phyloP scores from a whole-genome alignment of 2,888 invertebrate species.

The Megamerina dolium region DNA sequence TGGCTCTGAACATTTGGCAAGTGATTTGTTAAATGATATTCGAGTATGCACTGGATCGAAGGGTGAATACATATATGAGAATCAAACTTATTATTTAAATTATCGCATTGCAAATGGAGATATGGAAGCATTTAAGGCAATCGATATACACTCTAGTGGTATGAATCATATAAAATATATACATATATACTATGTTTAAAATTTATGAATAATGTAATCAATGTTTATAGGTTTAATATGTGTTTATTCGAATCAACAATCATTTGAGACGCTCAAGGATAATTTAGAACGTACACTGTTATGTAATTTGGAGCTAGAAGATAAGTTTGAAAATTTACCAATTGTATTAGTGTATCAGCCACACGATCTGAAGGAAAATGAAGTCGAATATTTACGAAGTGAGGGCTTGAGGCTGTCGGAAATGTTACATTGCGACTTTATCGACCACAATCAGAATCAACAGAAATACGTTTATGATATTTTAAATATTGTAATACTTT shows the following conservation, averaged over 20 bases:
- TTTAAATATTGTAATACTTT: slow-evolving; percentile 48
- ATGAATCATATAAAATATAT: no score
- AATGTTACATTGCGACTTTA: slow-evolving; percentile 56
- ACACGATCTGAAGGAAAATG: slow-evolving; percentile 78
- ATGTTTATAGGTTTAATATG: slow-evolving; percentile 71
- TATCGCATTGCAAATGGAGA: slow-evolving; percentile 83
- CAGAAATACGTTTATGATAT: slow-evolving; percentile 50
- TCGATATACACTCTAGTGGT: slow-evolving; percentile 88
- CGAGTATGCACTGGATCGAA: slow-evolving; percentile 81
- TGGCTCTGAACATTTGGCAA: slow-evolving; percentile 79
- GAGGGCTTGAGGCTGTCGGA: slow-evolving; percentile 87
- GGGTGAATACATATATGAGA: slow-evolving; percentile 71
- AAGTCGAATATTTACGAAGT: slow-evolving; percentile 75
- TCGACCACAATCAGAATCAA: slow-evolving; percentile 48
- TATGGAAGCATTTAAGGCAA: slow-evolving; percentile 76
- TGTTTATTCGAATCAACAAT: slow-evolving; percentile 84
- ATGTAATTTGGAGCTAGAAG: slow-evolving; percentile 84
- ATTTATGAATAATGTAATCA: no score
- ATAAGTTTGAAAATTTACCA: slow-evolving; percentile 81
- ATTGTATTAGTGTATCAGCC: slow-evolving; percentile 85
- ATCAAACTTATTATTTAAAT: slow-evolving; percentile 73
- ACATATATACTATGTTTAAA: no score
- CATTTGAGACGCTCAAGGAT: slow-evolving; percentile 85
- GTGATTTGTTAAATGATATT: slow-evolving; percentile 80
- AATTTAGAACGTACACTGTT: slow-evolving; percentile 87